Evolutionary conservation across 2,888 invertebrate species (phyloP).

Genomic region (Tetragonula carbonaria): DNA sequence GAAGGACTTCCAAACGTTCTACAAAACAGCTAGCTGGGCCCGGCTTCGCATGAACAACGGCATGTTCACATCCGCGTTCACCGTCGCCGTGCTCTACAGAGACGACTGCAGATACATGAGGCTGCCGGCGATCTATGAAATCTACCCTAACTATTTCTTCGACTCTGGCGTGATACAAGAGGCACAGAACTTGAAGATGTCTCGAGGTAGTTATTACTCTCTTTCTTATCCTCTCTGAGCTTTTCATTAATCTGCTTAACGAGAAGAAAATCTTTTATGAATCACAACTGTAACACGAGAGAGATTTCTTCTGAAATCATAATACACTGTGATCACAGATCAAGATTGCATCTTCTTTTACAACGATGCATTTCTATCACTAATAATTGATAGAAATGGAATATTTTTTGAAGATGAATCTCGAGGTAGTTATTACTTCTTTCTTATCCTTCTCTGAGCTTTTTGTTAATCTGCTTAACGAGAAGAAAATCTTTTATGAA

Average conservation of each 20-base stretch:
- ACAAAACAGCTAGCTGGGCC: constrained; percentile 89
- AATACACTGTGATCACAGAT: no score
- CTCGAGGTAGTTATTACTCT: constrained; percentile 77
- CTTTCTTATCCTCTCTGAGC: neutral
- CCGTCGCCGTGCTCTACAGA: constrained; percentile 88
- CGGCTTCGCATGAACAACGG: constrained; percentile 89
- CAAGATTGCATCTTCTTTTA: no score
- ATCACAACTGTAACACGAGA: no score
- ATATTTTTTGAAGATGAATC: constrained; percentile 86
- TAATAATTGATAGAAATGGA: no score
- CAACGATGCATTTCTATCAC: no score
- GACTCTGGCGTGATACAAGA: constrained; percentile 87
- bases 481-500: no score
- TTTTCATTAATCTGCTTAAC: neutral
- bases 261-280: no score
- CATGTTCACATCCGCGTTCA: constrained; percentile 88
- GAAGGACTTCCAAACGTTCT: constrained; percentile 90
- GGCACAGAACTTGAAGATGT: constrained; percentile 86
- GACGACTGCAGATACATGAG: constrained; percentile 87
- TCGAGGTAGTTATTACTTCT: constrained; percentile 72
- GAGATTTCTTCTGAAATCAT: no score
- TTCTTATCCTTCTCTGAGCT: neutral
- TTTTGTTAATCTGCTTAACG: neutral
- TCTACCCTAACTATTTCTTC: constrained; percentile 90
- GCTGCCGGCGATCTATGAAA: constrained; percentile 90